Evolutionary conservation across 2,888 invertebrate genomes (phyloP).

Genomic region (Sinohyriopsis cumingii): DNA sequence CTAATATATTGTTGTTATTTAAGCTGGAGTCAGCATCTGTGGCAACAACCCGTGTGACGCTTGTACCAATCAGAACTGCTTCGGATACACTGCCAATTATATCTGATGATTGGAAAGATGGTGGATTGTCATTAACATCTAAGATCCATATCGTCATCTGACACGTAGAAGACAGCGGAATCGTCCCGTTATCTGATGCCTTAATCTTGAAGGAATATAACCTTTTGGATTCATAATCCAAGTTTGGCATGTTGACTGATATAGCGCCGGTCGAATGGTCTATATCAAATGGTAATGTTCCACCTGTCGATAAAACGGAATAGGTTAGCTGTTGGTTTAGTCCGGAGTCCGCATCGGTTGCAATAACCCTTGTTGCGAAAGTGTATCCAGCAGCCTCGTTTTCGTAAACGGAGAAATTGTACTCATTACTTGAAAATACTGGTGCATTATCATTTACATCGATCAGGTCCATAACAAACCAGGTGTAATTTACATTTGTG

Average conservation of each 20-base stretch:
- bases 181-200: constrained; percentile 50
- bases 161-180: constrained; percentile 39
- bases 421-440: constrained; percentile 33
- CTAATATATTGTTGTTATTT: constrained; percentile 56
- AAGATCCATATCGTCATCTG: constrained; percentile 40
- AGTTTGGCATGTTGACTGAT: constrained; percentile 20
- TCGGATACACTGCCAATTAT: constrained; percentile 45
- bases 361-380: constrained; percentile 24
- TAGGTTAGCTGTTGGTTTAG: constrained; percentile 49
- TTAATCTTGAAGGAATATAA: constrained; percentile 45
- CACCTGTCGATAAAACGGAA: constrained; percentile 42
- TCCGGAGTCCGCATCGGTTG: constrained; percentile 41
- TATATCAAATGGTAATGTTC: constrained; percentile 43
- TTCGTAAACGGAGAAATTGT: constrained; percentile 41
- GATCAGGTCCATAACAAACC: constrained; percentile 29
- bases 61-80: constrained; percentile 38
- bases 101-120: constrained; percentile 36
- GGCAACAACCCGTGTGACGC: constrained; percentile 41
- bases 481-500: constrained; percentile 4
- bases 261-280: constrained; percentile 47
- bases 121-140: constrained; percentile 59
- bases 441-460: constrained; percentile 56
- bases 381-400: constrained; percentile 27
- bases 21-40: constrained; percentile 50
- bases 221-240: constrained; percentile 54